Conservation (phyloP, 2,888 invertebrate genomes). For the Auanema freiburgensis region DNA sequence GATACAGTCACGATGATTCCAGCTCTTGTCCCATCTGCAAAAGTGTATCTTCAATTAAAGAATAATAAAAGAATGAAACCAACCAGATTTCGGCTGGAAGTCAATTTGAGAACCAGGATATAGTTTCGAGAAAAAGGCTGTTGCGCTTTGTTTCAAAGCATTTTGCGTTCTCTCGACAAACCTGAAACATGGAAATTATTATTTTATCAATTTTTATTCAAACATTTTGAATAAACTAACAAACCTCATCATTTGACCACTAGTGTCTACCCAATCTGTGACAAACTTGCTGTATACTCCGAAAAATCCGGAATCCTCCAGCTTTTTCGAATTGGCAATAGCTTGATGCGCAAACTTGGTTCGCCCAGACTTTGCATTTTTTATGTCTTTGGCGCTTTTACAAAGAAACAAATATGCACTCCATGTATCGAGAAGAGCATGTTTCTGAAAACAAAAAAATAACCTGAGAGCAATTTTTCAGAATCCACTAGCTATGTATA, state of each 20-base stretch:
- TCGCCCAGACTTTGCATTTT: constrained; percentile 18
- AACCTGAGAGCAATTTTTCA: too few relatives aligned
- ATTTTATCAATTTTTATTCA: constrained; percentile 25
- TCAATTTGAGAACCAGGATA: constrained; percentile 25
- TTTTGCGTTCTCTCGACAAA: constrained; percentile 24
- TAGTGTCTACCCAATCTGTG: constrained; percentile 22
- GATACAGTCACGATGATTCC: constrained; percentile 14
- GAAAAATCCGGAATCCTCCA: constrained; percentile 29
- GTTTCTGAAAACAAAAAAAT: constrained; percentile 30
- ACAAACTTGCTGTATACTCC: constrained; percentile 17
- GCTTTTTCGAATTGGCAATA: constrained; percentile 21
- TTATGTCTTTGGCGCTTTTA: constrained; percentile 12
- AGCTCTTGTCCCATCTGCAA: constrained; percentile 24
- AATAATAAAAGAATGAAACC: too few relatives aligned
- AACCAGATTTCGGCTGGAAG: constrained; percentile 25
- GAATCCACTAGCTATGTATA: too few relatives aligned
- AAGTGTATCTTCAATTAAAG: too few relatives aligned
- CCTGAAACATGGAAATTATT: constrained; percentile 25
- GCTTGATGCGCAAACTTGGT: constrained; percentile 24
- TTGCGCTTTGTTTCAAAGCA: constrained; percentile 25
- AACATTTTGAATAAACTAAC: constrained; percentile 23
- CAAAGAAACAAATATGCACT: constrained; percentile 15
- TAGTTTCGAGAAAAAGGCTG: constrained; percentile 26
- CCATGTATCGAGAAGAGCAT: constrained; percentile 18
- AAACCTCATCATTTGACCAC: constrained; percentile 28